Base-by-base conservation (phyloP, 2,888 invertebrate genomes). In the Hofmannophila pseudospretella region DNA sequence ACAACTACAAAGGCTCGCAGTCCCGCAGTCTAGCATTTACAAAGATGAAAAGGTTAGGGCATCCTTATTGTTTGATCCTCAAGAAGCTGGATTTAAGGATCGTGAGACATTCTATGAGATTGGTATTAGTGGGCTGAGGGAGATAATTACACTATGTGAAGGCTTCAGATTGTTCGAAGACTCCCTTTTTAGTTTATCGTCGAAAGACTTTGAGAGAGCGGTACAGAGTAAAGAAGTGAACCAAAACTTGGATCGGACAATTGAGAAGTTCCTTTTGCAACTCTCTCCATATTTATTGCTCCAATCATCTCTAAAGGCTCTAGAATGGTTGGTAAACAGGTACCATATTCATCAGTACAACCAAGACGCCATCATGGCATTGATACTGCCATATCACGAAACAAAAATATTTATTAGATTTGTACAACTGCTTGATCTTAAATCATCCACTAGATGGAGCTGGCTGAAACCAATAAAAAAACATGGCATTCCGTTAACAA, bases 301-400 rank as follows among this genome's bases (percentile, higher is more conserved):
- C 0, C 94, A 93, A 54, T 90, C 96, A 0, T 71, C 90, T 0
- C 96, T 97, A 49, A 96, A 97, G 84, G 93, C 96, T 1, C 72
- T 99, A 31, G 99, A 99, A 86, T 99, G 98, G 98, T 88, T 99
- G 2, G 91, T 99, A 30, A 91, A 95, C 58, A 90, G 97, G 51
- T 98, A 93, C 67, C 91, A 93, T 48, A 93, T 99, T 42, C 94
- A 99, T 57, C 89, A 94, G 36, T 98, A 94, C 73, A 98, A 98
- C 65, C 90, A 91, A 38, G 92, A 95, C 60, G 91, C 92, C 0
- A 86, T 98, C 26, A 84, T 99, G 56, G 88, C 92, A 42, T 84
- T 96, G 5, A 93, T 96, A 37, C 74, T 99, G 36, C 98, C 99
- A 0, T 98, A 97, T 68, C 97, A 98, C 72, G 96, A 97, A 59